Conservation (phyloP, 1,140 invertebrate species). For the Drosophila lini region DNA sequence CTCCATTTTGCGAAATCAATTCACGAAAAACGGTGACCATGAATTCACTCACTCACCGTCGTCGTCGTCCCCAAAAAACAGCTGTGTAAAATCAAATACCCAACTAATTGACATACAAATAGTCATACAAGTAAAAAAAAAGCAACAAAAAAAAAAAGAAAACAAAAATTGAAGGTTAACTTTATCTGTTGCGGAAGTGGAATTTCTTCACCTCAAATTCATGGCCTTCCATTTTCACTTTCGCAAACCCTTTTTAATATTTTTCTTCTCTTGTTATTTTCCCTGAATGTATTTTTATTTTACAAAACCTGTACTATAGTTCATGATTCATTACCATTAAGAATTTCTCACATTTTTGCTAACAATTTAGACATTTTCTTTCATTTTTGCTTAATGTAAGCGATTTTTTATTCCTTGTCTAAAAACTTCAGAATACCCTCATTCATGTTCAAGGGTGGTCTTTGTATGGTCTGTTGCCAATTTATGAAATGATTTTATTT, state of each 20-base stretch:
- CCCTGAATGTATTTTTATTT: background rate
- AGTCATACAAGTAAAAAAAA: constrained; percentile 4
- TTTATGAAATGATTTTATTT: constrained; percentile 5
- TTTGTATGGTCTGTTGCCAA: background rate
- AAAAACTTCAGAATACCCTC: background rate
- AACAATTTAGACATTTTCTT: background rate
- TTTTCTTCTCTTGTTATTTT: background rate
- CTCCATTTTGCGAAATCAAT: constrained; percentile 37
- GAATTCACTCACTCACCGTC: constrained; percentile 15
- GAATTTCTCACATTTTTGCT: background rate
- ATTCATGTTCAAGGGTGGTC: constrained; percentile 18
- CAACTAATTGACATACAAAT: constrained; percentile 32
- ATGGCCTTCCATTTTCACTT: constrained; percentile 3
- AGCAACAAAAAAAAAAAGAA: background rate
- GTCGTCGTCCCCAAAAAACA: constrained; percentile 20
- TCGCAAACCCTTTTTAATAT: background rate
- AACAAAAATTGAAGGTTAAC: constrained; percentile 24
- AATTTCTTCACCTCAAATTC: constrained; percentile 4
- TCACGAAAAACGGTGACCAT: constrained; percentile 39
- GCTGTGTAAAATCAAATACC: constrained; percentile 38
- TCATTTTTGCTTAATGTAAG: background rate
- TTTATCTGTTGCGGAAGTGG: constrained; percentile 26
- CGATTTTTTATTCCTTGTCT: background rate
- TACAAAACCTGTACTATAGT: background rate
- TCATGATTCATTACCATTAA: background rate